Evolutionary conservation across 2,797 vertebrate species (phyloP).

Genomic region (Phataginus tetradactyla): DNA sequence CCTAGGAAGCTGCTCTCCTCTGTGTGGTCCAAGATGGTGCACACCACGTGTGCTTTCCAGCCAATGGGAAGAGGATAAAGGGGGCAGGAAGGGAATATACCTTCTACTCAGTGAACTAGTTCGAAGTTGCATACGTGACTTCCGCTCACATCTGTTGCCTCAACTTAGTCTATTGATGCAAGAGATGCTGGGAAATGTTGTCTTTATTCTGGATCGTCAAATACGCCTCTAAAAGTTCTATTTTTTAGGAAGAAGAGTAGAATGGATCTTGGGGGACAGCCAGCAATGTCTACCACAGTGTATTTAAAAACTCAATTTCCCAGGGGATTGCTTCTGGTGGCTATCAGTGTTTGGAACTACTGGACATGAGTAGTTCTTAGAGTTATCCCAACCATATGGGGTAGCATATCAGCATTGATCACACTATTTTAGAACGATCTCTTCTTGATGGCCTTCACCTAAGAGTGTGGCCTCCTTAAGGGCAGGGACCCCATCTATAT

Average conservation of each 20-base stretch:
- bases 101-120: neutral
- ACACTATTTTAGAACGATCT: neutral
- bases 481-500: neutral
- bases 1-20: neutral
- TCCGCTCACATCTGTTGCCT: neutral
- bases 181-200: neutral
- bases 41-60: neutral
- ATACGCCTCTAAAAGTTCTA: neutral
- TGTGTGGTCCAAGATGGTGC: neutral
- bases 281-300: neutral
- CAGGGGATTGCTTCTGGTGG: neutral
- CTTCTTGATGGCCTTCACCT: neutral
- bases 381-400: neutral
- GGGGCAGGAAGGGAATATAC: neutral
- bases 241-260: neutral
- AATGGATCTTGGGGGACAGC: neutral
- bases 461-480: neutral
- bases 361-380: neutral
- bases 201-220: neutral
- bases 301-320: neutral
- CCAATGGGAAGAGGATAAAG: neutral
- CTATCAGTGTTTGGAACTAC: neutral
- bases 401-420: neutral
- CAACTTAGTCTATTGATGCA: neutral
- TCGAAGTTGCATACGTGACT: neutral